Percentiles rank a stretch among this genome's conserved stretches.
Evolutionary conservation across 1,140 invertebrate species (phyloP).

Genomic region (Heterodera carotae): DNA sequence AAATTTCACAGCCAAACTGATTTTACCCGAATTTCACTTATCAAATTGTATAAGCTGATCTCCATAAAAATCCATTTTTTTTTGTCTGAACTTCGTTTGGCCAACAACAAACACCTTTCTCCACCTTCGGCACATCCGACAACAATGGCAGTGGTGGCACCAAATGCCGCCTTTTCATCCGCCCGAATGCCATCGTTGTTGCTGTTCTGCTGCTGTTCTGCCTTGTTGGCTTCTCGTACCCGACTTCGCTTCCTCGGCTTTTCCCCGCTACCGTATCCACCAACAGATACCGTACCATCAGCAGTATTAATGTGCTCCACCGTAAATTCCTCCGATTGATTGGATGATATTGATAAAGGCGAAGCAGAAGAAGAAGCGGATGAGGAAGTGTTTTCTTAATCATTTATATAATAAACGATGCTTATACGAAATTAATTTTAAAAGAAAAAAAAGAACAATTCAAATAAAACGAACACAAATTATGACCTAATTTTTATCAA

Average conservation of each 20-base stretch:
- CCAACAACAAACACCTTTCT: not conserved
- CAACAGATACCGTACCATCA: not conserved
- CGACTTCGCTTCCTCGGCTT: not conserved
- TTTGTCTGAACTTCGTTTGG: no score
- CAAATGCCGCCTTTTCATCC: not conserved
- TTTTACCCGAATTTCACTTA: not conserved
- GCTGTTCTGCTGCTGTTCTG: not conserved
- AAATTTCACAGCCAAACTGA: no score
- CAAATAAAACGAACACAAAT: no score
- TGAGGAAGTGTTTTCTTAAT: not conserved
- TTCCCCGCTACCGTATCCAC: not conserved
- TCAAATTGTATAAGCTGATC: not conserved
- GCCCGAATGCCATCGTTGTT: not conserved
- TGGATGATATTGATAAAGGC: not conserved
- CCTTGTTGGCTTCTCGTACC: not conserved
- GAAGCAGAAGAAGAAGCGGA: not conserved
- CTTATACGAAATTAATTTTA: no score
- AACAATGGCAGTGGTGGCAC: no score
- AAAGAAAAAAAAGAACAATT: no score
- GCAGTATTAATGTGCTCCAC: not conserved
- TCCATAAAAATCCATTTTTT: not conserved
- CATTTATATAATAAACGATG: not conserved
- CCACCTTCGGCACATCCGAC: not conserved
- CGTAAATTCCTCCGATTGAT: not conserved
- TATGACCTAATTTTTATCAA: no score